phyloP scores from a whole-genome alignment of 2,797 vertebrate species.

The Iguana delicatissima region DNA sequence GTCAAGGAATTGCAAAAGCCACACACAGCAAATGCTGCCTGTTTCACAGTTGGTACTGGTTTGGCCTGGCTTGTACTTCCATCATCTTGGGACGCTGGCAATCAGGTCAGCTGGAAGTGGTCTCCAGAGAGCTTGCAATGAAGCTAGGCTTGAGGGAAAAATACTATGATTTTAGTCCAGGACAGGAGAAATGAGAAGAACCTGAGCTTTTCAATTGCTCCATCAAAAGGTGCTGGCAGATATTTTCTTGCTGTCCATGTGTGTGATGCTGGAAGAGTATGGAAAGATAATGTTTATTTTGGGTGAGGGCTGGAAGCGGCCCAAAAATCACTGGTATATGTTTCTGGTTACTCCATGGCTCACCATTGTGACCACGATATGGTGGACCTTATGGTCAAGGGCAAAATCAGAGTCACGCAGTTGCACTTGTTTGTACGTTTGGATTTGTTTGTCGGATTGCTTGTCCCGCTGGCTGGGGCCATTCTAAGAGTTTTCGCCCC shows the following conservation, averaged over 20 bases:
- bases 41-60: not conserved
- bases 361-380: too few species aligned
- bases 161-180: not conserved
- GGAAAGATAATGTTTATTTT: not conserved
- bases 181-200: not conserved
- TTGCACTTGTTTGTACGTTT: not conserved
- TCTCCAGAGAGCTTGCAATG: too few species aligned
- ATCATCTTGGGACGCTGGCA: too few species aligned
- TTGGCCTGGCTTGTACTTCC: not conserved
- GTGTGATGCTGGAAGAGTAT: fast-evolving
- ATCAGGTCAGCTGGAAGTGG: not conserved
- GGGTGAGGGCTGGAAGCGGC: not conserved
- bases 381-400: not conserved
- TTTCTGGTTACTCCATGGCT: not conserved
- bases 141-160: not conserved
- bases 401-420: not conserved
- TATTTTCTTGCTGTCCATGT: not conserved
- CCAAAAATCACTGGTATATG: too few species aligned
- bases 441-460: not conserved
- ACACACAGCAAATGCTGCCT: not conserved
- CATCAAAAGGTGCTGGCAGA: too few species aligned
- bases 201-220: too few species aligned
- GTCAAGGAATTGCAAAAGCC: too few species aligned
- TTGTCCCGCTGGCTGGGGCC: not conserved
- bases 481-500: not conserved